Conservation (phyloP, 1,140 invertebrate species). For the Maniola jurtina region DNA sequence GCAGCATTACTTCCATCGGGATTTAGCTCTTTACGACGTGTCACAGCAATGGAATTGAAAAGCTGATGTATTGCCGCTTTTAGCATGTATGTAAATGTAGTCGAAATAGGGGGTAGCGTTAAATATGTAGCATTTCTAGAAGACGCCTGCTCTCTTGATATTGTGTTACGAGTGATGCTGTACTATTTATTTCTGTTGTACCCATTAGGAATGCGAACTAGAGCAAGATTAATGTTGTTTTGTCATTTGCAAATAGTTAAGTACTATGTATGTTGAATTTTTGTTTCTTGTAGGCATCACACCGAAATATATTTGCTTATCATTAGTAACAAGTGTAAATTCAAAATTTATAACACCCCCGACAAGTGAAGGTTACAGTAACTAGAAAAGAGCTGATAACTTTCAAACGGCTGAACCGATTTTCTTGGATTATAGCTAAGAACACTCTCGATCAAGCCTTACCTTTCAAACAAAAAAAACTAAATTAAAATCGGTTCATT, state of each 20-base stretch:
- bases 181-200: neutral
- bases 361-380: too few species aligned
- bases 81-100: slow-evolving; percentile 1
- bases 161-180: slow-evolving; percentile 13
- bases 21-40: neutral
- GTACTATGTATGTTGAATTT: neutral
- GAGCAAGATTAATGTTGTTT: neutral
- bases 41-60: slow-evolving; percentile 31
- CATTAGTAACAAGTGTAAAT: too few species aligned
- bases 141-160: slow-evolving; percentile 25
- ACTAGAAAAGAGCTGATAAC: too few species aligned
- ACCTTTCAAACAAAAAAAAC: too few species aligned
- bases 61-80: neutral
- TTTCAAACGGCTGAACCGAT: too few species aligned
- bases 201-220: neutral
- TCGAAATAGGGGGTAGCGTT: slow-evolving; percentile 10
- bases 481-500: too few species aligned
- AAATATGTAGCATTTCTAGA: slow-evolving; percentile 31
- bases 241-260: neutral
- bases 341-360: too few species aligned
- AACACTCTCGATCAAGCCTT: too few species aligned
- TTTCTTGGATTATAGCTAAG: too few species aligned
- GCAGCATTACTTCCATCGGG: slow-evolving; percentile 1
- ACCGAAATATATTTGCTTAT: neutral
- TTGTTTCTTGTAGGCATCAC: neutral